These are phyloP conservation scores for Dryobota labecula DNA, from an alignment of 2,888 invertebrate genomes.

Conservation along the genomic window DNA sequence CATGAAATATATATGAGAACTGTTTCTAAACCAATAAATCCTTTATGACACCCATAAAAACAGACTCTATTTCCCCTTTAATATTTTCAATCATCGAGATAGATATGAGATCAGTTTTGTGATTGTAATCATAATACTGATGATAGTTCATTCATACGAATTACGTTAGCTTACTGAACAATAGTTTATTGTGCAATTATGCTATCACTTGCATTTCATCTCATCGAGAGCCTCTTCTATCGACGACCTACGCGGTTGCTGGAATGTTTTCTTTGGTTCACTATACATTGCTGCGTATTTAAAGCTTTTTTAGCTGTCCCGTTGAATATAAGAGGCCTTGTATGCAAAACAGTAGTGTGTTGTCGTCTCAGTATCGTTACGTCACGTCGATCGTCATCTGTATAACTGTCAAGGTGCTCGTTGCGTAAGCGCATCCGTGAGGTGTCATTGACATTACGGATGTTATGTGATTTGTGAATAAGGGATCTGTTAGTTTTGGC, in stretches of 20 bases:
- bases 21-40: constrained; percentile 73
- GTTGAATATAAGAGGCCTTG: constrained; percentile 50
- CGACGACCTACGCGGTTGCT: constrained; percentile 67
- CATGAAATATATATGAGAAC: constrained; percentile 37
- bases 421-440: constrained; percentile 86
- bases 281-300: constrained; percentile 63
- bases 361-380: constrained; percentile 72
- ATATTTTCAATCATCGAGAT: constrained; percentile 76
- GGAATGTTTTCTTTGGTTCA: constrained; percentile 51
- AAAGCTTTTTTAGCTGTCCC: neutral
- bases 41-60: constrained; percentile 74
- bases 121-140: constrained; percentile 78
- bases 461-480: constrained; percentile 77
- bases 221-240: constrained; percentile 77
- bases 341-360: constrained; percentile 58
- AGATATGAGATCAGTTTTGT: constrained; percentile 65
- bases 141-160: constrained; percentile 84
- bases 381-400: constrained; percentile 79
- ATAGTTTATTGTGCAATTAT: constrained; percentile 87
- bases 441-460: constrained; percentile 88
- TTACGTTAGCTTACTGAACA: constrained; percentile 80
- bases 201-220: constrained; percentile 86
- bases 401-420: constrained; percentile 86
- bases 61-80: constrained; percentile 63
- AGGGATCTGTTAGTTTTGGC: constrained; percentile 75